Evolutionary conservation across 2,797 vertebrate genomes (phyloP).

Genomic region (Chaunax sp.): DNA sequence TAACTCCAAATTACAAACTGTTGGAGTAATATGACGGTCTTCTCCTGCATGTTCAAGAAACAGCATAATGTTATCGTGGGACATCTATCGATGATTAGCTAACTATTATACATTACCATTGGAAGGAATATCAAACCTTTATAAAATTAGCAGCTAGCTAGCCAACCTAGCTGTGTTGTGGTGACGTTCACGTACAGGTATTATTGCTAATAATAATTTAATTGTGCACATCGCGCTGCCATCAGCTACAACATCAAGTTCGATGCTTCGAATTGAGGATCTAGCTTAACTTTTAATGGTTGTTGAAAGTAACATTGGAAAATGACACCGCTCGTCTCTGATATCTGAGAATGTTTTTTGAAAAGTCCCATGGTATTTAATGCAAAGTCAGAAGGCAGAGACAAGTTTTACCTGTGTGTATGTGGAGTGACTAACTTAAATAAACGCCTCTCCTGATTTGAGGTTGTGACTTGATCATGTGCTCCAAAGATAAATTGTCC

Average conservation of each 20-base stretch:
- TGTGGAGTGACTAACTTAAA: not conserved
- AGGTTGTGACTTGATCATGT: not conserved
- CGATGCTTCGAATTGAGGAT: rapidly evolving
- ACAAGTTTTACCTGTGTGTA: not conserved
- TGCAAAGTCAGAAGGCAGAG: not conserved
- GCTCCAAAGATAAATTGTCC: not conserved
- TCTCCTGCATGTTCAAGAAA: not conserved
- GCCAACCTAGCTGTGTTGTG: not conserved
- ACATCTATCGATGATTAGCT: not conserved
- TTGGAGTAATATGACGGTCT: not conserved
- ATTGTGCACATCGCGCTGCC: not conserved
- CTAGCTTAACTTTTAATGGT: not conserved
- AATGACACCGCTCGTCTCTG: not conserved
- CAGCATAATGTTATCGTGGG: too few relatives aligned
- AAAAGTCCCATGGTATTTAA: not conserved
- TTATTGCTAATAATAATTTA: not conserved
- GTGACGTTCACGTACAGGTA: not conserved
- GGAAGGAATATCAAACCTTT: not conserved
- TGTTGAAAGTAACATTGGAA: not conserved
- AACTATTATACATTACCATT: not conserved
- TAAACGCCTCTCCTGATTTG: not conserved
- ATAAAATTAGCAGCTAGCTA: not conserved
- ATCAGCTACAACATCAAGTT: not conserved
- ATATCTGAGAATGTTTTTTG: not conserved
- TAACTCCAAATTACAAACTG: conserved; percentile 7